A percentile compares a stretch with the other conserved stretches of the same genome.
These are phyloP conservation scores for Rhombomys opimus DNA, from an alignment of 2,113 vertebrate species.

Conservation along the genomic window DNA sequence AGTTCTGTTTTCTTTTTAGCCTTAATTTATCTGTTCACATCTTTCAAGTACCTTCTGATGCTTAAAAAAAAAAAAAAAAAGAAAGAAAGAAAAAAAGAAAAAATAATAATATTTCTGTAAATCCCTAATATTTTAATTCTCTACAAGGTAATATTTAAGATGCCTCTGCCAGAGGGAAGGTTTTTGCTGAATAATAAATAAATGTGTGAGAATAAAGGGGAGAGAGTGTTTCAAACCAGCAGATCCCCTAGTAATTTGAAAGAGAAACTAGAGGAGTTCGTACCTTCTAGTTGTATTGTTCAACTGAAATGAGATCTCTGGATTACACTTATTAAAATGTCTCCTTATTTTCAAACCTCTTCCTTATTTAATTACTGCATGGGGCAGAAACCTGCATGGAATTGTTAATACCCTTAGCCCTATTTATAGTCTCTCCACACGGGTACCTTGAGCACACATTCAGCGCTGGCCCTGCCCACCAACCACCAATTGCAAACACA, in stretches of 20 bases:
- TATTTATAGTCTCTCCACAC: conserved; percentile 89
- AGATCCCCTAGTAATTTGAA: conserved; percentile 86
- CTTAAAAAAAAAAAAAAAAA: conserved; percentile 82
- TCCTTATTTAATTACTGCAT: conserved; percentile 90
- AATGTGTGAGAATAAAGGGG: conserved; percentile 85
- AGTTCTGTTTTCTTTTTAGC: conserved; percentile 92
- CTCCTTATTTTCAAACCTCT: conserved; percentile 91
- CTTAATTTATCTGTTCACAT: conserved; percentile 92
- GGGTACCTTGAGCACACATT: conserved; percentile 85
- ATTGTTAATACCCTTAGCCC: conserved; percentile 88
- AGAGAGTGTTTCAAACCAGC: conserved; percentile 83
- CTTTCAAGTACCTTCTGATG: conserved; percentile 91
- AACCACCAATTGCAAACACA: conserved; percentile 76
- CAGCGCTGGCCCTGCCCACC: conserved; percentile 88
- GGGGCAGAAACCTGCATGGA: conserved; percentile 86
- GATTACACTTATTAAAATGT: conserved; percentile 91
- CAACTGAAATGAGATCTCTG: conserved; percentile 89
- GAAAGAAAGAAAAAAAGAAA: neutral
- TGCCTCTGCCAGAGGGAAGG: conserved; percentile 81
- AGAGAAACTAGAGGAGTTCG: conserved; percentile 86
- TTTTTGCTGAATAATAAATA: conserved; percentile 89
- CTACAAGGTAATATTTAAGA: conserved; percentile 87
- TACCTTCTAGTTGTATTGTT: conserved; percentile 86
- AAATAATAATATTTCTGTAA: conserved; percentile 85
- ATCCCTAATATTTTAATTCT: conserved; percentile 88